Percentiles rank a stretch among this genome's conserved stretches.
Evolutionary conservation across 2,113 vertebrate species (phyloP).

Genomic region (Microcebus murinus): DNA sequence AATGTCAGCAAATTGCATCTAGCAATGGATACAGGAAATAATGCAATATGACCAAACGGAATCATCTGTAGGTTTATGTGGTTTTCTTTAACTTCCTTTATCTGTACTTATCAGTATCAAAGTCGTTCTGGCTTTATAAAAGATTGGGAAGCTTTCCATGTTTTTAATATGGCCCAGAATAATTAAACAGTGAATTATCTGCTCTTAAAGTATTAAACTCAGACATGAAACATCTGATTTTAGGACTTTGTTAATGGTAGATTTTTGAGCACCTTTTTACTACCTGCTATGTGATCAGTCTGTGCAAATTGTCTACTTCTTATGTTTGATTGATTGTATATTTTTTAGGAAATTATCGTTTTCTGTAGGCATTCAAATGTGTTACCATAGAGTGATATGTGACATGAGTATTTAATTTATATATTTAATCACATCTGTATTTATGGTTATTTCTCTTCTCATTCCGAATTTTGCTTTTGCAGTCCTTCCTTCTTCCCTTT

Average conservation of each 20-base stretch:
- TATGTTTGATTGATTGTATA: background rate
- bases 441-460: background rate
- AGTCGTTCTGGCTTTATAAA: background rate
- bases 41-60: background rate
- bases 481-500: background rate
- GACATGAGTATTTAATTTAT: background rate
- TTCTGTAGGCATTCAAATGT: slow-evolving; percentile 27
- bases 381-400: background rate
- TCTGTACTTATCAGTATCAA: background rate
- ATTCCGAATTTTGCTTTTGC: background rate
- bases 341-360: slow-evolving; percentile 44
- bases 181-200: background rate
- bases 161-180: background rate
- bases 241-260: background rate
- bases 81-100: background rate
- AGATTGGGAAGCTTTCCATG: background rate
- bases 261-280: background rate
- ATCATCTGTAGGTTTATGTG: background rate
- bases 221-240: slow-evolving; percentile 3
- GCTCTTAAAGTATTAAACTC: background rate
- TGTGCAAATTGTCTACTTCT: slow-evolving; percentile 1
- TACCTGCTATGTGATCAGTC: background rate
- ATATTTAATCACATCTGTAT: background rate
- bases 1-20: background rate
- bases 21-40: background rate